Percentiles rank a stretch among this genome's conserved stretches.
Evolutionary conservation across 2,113 vertebrate species (phyloP).

Genomic region (Cyanocitta stelleri): DNA sequence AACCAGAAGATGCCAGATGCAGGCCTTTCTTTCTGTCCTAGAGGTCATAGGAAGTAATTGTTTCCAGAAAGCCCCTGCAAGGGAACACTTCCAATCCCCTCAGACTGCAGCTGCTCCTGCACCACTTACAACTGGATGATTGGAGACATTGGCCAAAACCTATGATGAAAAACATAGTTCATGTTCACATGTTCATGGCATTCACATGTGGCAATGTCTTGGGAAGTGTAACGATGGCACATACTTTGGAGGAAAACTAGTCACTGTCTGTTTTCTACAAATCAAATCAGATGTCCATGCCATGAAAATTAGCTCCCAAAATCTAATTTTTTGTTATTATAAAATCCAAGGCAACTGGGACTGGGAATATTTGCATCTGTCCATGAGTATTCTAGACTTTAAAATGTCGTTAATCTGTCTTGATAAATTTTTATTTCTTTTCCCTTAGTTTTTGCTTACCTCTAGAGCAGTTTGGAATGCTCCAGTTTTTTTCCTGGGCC

Average conservation of each 20-base stretch:
- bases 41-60: neutral
- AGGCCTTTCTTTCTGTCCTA: neutral
- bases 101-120: neutral
- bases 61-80: neutral
- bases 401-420: neutral
- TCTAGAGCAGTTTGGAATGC: neutral
- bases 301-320: neutral
- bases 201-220: neutral
- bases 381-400: neutral
- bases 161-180: neutral
- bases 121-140: rapidly evolving
- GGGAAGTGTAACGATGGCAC: neutral
- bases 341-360: neutral
- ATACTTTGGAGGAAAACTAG: neutral
- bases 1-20: neutral
- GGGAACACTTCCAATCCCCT: neutral
- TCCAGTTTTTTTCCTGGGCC: neutral
- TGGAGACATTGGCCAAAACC: neutral
- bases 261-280: neutral
- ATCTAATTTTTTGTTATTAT: neutral
- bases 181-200: too few species aligned
- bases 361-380: neutral
- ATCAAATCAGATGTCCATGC: neutral
- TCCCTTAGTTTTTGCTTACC: neutral
- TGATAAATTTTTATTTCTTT: neutral